Base-by-base conservation (phyloP, 2,113 vertebrate species). In the Indicator maculatus region DNA sequence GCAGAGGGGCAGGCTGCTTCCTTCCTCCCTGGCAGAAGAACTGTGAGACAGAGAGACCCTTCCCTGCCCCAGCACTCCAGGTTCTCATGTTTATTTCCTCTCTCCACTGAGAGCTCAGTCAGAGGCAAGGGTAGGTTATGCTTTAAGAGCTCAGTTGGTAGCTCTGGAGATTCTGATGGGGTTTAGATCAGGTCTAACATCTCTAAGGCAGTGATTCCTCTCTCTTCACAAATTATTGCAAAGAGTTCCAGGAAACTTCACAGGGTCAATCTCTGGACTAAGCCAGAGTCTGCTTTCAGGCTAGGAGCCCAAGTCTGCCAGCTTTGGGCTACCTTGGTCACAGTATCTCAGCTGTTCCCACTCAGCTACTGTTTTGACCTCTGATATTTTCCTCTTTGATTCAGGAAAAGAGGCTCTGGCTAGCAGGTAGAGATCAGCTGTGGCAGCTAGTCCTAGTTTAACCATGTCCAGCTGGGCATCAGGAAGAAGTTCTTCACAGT, bases 211-310 rank as follows among this genome's bases (percentile, higher is more conserved):
- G 64, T 11, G 56, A 38, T 38, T 93, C 64, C 38, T 83, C 82
- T 77, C 72, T 91, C 89, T 93, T 94, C 89, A 91, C 56, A 6
- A 67, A 1, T 30, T 91, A 60, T 61, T 95, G 47, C 65, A 65
- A 30, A 52, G 75, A 75, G 82, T 88, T 96, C 91, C 91, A 93
- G 87, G 82, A 95, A 95, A 93, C 47, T 77, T 86, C 69, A 16
- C 20, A 23, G 69, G 95, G 85, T 93, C 93, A 74, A 91, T 83
- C 39, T 55, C 89, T 8, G 7, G 50, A 27, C 69, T 91, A 44
- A 91, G 79, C 53, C 87, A 90, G 75, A 87, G 16, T 24, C 61
- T 74, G 8, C 72, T 77, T 75, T 47, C 53, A 80, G 70, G 82
- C 58, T 45, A 39, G 83, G 81, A 82, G 73, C 59, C 66, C 60